Evolutionary conservation across 2,113 vertebrate species (phyloP).

Genomic region (Dendropsophus ebraccatus): DNA sequence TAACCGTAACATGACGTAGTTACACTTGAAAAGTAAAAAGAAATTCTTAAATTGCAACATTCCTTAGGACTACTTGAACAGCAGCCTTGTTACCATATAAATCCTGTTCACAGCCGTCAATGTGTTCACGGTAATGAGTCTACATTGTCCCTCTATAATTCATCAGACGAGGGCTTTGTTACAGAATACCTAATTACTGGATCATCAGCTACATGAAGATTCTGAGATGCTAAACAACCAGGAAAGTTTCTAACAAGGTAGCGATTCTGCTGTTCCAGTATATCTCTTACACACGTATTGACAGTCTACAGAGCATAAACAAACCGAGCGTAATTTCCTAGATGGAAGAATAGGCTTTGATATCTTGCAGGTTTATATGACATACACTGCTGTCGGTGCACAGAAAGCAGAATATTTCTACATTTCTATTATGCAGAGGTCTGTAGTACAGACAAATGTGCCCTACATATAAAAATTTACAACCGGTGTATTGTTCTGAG

Average conservation of each 20-base stretch:
- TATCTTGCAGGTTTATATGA: not conserved
- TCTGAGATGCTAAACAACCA: not conserved
- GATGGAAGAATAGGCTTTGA: not conserved
- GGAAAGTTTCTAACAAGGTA: constrained; percentile 23
- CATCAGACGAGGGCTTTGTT: constrained; percentile 11
- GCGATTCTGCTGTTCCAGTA: not conserved
- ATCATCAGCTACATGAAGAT: constrained; percentile 22
- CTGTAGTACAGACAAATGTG: too few species aligned
- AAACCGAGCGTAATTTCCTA: not conserved
- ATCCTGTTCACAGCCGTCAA: not conserved
- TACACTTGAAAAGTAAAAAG: not conserved
- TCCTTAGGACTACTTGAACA: not conserved
- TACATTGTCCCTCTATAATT: not conserved
- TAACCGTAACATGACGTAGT: not conserved
- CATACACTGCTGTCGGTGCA: not conserved
- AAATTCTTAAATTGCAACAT: not conserved
- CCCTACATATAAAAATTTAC: too few species aligned
- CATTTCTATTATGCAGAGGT: too few species aligned
- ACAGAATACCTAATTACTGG: constrained; percentile 16
- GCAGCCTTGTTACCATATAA: not conserved
- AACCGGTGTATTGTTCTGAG: too few species aligned
- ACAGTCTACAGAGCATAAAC: not conserved
- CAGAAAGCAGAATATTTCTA: not conserved
- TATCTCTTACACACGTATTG: not conserved
- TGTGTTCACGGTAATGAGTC: not conserved